phyloP scores from a whole-genome alignment of 2,797 vertebrate genomes.

The Poecilia picta region DNA sequence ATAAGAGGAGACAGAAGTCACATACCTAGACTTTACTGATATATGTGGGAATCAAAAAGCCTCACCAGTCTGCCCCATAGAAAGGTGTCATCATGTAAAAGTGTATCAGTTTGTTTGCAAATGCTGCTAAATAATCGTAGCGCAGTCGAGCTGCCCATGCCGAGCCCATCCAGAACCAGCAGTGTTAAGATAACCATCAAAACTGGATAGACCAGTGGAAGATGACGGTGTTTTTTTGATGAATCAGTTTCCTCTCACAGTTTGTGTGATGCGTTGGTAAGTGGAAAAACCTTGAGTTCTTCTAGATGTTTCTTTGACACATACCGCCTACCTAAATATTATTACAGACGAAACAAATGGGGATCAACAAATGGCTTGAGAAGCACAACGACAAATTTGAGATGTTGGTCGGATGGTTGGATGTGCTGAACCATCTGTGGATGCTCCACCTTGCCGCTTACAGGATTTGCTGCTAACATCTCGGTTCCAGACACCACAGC shows the following conservation, averaged over 20 bases:
- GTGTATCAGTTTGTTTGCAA: not conserved
- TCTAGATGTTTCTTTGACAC: not conserved
- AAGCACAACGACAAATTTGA: not conserved
- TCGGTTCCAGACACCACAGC: not conserved
- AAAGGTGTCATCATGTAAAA: not conserved
- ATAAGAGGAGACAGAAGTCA: not conserved
- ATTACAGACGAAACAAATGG: not conserved
- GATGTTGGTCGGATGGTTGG: not conserved
- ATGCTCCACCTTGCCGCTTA: not conserved
- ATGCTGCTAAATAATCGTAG: not conserved
- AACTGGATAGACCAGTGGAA: not conserved
- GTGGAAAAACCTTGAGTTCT: not conserved
- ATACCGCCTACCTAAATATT: not conserved
- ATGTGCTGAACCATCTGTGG: not conserved
- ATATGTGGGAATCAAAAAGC: not conserved
- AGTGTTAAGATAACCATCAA: not conserved
- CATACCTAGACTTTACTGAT: not conserved
- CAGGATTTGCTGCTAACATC: not conserved
- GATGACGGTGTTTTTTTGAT: not conserved
- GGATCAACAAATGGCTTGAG: not conserved
- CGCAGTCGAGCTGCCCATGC: not conserved
- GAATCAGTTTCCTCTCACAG: not conserved
- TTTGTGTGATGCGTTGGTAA: not conserved
- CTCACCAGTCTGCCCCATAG: not conserved
- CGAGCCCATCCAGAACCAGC: not conserved